These are phyloP conservation scores for Shargacucullia verbasci DNA, from an alignment of 2,888 invertebrate genomes.

Conservation along the genomic window DNA sequence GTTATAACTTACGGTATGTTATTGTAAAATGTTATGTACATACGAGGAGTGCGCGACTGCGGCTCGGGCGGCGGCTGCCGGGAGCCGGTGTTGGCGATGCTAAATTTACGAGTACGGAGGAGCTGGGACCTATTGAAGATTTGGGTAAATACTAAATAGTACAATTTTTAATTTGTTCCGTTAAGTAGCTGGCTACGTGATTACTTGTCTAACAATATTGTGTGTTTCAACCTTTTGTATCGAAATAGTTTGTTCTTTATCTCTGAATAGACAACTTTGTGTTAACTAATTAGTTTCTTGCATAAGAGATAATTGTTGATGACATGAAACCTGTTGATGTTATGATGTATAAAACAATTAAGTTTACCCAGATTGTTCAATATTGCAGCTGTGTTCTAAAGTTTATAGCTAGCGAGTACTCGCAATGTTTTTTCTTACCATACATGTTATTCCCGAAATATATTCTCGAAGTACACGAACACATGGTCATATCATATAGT, in stretches of 20 bases:
- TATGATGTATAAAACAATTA: constrained; percentile 4
- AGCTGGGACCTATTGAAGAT: constrained; percentile 48
- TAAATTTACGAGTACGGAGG: constrained; percentile 39
- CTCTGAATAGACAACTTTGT: constrained; percentile 9
- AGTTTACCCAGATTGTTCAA: constrained; percentile 53
- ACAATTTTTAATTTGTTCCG: constrained; percentile 34
- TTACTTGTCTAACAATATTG: constrained; percentile 6
- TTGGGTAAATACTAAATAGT: constrained; percentile 50
- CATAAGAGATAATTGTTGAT: constrained; percentile 7
- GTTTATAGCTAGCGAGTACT: constrained; percentile 32
- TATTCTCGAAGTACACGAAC: constrained; percentile 12
- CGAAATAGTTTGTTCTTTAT: constrained; percentile 4
- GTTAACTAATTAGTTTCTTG: constrained; percentile 13
- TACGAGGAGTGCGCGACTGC: constrained; percentile 56
- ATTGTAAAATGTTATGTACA: constrained; percentile 68
- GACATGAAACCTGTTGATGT: constrained; percentile 6
- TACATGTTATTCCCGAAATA: constrained; percentile 3
- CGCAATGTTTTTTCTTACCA: constrained; percentile 11
- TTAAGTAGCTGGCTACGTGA: constrained; percentile 23
- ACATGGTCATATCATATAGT: constrained; percentile 4
- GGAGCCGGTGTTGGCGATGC: constrained; percentile 25
- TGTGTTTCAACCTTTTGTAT: constrained; percentile 8
- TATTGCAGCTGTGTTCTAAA: constrained; percentile 35
- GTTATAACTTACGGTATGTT: constrained; percentile 72
- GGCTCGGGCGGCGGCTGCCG: neutral